Evolutionary conservation across 2,888 invertebrate genomes (phyloP).

Genomic region (Pomacea canaliculata): DNA sequence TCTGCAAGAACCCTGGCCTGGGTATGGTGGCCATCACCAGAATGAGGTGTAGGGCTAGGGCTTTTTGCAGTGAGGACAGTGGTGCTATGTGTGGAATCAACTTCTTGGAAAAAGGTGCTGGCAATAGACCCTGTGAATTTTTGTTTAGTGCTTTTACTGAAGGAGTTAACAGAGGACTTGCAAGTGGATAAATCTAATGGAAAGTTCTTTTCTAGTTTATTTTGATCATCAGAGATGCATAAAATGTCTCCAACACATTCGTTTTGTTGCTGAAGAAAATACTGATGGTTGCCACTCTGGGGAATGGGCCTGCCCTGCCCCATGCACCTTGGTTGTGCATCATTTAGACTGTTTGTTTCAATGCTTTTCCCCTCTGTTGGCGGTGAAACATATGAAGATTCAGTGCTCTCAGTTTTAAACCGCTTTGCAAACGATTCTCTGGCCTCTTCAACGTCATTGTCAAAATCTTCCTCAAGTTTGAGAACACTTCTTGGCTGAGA

Average conservation of each 20-base stretch:
- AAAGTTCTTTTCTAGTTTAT: constrained; percentile 6
- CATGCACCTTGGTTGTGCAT: too few relatives aligned
- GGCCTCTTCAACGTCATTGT: constrained; percentile 12
- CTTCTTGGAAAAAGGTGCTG: not conserved
- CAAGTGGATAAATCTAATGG: constrained; percentile 30
- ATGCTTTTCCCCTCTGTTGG: not conserved
- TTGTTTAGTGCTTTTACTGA: too few relatives aligned
- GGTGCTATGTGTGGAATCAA: too few relatives aligned
- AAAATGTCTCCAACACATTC: not conserved
- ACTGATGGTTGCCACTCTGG: not conserved
- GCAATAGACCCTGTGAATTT: too few relatives aligned
- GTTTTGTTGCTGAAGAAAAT: constrained; percentile 4
- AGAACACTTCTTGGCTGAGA: constrained; percentile 82
- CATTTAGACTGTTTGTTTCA: not conserved
- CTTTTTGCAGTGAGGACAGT: too few relatives aligned
- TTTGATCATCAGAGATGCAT: not conserved
- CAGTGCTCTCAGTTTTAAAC: not conserved
- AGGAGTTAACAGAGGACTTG: constrained; percentile 4
- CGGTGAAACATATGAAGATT: not conserved
- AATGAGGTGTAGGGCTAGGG: not conserved
- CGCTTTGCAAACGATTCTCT: not conserved
- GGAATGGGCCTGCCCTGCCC: too few relatives aligned
- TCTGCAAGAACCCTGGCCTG: constrained; percentile 76
- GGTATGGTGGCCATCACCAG: not conserved
- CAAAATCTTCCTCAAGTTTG: constrained; percentile 40